Base-by-base conservation (phyloP, 1,140 invertebrate genomes). In the Megathymus violae region DNA sequence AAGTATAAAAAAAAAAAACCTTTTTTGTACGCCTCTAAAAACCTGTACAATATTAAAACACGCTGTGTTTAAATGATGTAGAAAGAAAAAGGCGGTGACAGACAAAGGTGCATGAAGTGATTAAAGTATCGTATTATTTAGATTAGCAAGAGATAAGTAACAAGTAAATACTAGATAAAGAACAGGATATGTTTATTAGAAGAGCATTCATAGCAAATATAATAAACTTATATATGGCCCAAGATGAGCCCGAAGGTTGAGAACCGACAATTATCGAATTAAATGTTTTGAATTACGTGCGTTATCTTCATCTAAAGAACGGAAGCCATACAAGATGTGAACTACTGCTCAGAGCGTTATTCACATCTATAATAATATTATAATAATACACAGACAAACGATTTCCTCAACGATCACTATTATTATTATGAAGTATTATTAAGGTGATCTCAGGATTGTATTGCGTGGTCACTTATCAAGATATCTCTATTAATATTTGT, bases 401-500 rank as follows among this genome's bases (percentile, higher is more conserved):
- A 31, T 59, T 59, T 47, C 56, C 56, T 47, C 54, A 47, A 54
- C 25, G 41, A 16, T n/a, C 22, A 4, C 22, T 6, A 62, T 67
- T 63, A 62, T 62, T 50, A 34, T 51, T 48, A 56, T 56, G 22
- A 40, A 43, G 38, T 54, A 17, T 19, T 34, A 47, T 59, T 56
- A 56, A 43, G 13, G 19, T 44, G 38, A 19, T 31, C 6, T 34
- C 34, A 41, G 41, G 54, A 47, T 59, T 59, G 25, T 59, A 58
- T 34, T 31, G 54, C 27, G 17, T 51, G 46, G 11, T 22, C 51
- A 58, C 60, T 67, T 70, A 70, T 62, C 67, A 17, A 27, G 16
- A 63, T 61, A 70, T 66, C 68, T 66, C 59, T 47, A 70, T 66
- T 66, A 66, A 63, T 70, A 70, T 66, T 70, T 66, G 68, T 66